Conservation (phyloP, 2,797 vertebrate genomes). For the Chelon auratus region DNA sequence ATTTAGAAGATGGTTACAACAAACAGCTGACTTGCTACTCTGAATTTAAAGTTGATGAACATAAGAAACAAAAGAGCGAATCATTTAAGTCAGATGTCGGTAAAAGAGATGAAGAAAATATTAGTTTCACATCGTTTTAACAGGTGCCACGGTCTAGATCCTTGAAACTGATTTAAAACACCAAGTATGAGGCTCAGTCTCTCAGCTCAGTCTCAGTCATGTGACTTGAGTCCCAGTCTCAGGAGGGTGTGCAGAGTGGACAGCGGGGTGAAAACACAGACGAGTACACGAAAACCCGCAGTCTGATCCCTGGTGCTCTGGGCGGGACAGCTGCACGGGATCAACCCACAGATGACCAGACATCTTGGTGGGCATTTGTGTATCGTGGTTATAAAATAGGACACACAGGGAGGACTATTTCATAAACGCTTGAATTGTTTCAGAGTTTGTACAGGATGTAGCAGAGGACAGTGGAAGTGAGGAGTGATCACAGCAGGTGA, state of each 20-base stretch:
- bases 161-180: not conserved
- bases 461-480: conserved; percentile 59
- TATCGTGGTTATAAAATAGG: conserved; percentile 30
- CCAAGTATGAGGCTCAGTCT: not conserved
- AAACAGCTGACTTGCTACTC: too few species aligned
- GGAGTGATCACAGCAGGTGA: conserved; percentile 61
- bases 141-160: too few species aligned
- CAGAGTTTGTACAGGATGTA: conserved; percentile 36
- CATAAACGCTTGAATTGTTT: conserved; percentile 4
- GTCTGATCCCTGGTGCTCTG: conserved; percentile 43
- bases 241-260: conserved; percentile 37
- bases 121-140: too few species aligned
- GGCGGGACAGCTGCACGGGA: conserved; percentile 26
- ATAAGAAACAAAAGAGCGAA: too few species aligned
- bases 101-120: too few species aligned
- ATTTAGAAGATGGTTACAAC: too few species aligned
- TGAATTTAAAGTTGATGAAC: too few species aligned
- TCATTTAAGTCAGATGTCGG: too few species aligned
- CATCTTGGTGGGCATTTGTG: conserved; percentile 42
- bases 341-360: conserved; percentile 60
- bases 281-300: conserved; percentile 22
- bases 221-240: conserved; percentile 59
- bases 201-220: conserved; percentile 13
- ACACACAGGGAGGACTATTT: conserved; percentile 25
- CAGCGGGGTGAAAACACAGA: conserved; percentile 40